Base-by-base conservation (phyloP, 2,888 invertebrate genomes). In the Ormyrus pomaceus region DNA sequence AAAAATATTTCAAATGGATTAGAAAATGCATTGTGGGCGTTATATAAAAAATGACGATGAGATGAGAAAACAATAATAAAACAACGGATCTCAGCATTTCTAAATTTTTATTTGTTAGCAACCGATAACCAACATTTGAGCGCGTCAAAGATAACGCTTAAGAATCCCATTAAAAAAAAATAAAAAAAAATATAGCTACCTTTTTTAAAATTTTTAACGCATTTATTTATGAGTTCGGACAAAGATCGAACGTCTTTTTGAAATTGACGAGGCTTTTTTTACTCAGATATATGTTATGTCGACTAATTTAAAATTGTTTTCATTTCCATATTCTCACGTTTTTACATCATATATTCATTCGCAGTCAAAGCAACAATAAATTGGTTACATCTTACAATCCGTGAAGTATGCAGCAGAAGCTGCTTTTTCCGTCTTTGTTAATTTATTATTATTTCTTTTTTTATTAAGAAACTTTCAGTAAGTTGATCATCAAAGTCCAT, bases 191-290 rank as follows among this genome's bases (percentile, higher is more conserved):
- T 1, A 19, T 19, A 64, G 34, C 59, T 71, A 75, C 66, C 19
- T 62, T 58, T 68, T 68, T 66, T 19, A 46, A 64, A 73, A 34
- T 80, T 69, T 19, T 19, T 19, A 19, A 19, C 19, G 70, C 82
- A 70, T 82, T 73, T 81, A 73, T 82, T 71, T 79, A 77, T 81
- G 80, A 46, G 53, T 66, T 82, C 61, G 65, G 19, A 56, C 56
- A 81, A 74, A 79, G 76, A 82, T 83, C 79, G 76, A 83, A 83
- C 69, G 82, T 79, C 79, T 80, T 78, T 66, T 69, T 72, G 13
- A 75, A 81, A 79, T 77, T 82, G 76, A 82, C 79, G 68, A 80
- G 80, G 69, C 66, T 80, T 72, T 6, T 6, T 19, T 68, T 64
- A 46, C 56, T 69, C 48, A 46, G 64, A 46, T 76, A 48, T 82